Evolutionary conservation across 2,888 invertebrate genomes (phyloP).

Genomic region (Drosophila atroscutellata): DNA sequence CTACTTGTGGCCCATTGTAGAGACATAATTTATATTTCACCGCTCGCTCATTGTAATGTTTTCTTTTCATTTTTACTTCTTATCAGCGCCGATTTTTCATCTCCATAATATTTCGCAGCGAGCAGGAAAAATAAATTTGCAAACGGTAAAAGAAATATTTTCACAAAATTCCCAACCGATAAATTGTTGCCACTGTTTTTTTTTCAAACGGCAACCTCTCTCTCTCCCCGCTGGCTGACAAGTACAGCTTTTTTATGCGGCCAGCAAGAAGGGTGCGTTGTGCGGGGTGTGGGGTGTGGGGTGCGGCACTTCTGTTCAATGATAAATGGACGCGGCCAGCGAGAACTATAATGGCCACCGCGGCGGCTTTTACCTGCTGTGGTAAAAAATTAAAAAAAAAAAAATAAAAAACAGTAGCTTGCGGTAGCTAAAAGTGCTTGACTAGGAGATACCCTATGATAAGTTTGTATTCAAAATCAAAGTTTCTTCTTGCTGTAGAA

Average conservation of each 20-base stretch:
- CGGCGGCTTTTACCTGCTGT: constrained; percentile 71
- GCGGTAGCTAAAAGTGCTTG: background rate
- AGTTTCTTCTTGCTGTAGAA: background rate
- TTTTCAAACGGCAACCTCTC: constrained; percentile 1
- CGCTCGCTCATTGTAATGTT: constrained; percentile 41
- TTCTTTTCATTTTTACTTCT: constrained; percentile 31
- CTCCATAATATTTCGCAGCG: constrained; percentile 62
- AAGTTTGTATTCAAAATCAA: background rate
- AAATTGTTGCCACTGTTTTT: constrained; percentile 59
- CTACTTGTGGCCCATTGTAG: constrained; percentile 45
- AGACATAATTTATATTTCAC: constrained; percentile 52
- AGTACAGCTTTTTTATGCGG: constrained; percentile 52
- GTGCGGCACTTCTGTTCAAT: constrained; percentile 37
- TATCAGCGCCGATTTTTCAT: constrained; percentile 67
- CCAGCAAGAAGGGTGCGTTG: background rate
- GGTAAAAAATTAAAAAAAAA: constrained; percentile 33
- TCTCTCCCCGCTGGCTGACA: constrained; percentile 53
- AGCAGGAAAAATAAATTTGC: constrained; percentile 74
- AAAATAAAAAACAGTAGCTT: constrained; percentile 22
- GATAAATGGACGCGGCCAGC: constrained; percentile 74
- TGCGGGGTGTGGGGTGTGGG: background rate
- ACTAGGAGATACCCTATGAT: constrained; percentile 9
- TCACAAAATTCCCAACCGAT: constrained; percentile 67
- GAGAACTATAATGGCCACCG: constrained; percentile 71
- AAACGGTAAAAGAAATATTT: constrained; percentile 70